Percentiles rank a stretch among this genome's conserved stretches.
These are phyloP conservation scores for Lampris megalopsis DNA, from an alignment of 2,113 vertebrate species.

Conservation along the genomic window DNA sequence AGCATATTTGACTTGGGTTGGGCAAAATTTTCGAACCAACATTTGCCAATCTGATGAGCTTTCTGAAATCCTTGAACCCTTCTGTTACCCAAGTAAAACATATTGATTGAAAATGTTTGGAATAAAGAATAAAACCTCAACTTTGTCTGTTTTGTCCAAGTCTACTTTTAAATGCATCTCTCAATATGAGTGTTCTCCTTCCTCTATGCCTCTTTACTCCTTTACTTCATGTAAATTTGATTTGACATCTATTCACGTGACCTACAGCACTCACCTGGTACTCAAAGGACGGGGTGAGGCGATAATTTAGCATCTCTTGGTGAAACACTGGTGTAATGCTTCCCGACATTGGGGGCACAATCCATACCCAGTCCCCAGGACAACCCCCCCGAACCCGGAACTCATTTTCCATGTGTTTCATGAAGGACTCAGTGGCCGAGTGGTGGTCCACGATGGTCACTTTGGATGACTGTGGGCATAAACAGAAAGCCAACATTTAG, in stretches of 20 bases:
- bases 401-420: slow-evolving; percentile 99
- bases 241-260: neutral
- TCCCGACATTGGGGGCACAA: slow-evolving; percentile 97
- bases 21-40: too few species aligned
- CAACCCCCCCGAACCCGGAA: slow-evolving; percentile 94
- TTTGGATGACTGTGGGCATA: slow-evolving; percentile 87
- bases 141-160: too few species aligned
- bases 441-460: slow-evolving; percentile 99
- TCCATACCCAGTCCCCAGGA: slow-evolving; percentile 98
- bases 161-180: too few species aligned
- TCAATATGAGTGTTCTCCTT: too few species aligned
- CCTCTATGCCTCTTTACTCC: too few species aligned
- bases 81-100: too few species aligned
- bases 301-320: slow-evolving; percentile 99
- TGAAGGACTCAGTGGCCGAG: slow-evolving; percentile 97
- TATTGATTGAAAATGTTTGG: too few species aligned
- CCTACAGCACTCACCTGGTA: slow-evolving; percentile 89
- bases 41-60: too few species aligned
- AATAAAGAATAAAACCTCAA: too few species aligned
- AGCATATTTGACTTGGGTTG: too few species aligned
- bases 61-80: too few species aligned
- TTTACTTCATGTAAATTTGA: neutral
- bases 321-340: slow-evolving; percentile 98
- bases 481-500: neutral
- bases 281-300: slow-evolving; percentile 94